phyloP scores from a whole-genome alignment of 2,797 vertebrate species.

The Eulemur rubriventer region DNA sequence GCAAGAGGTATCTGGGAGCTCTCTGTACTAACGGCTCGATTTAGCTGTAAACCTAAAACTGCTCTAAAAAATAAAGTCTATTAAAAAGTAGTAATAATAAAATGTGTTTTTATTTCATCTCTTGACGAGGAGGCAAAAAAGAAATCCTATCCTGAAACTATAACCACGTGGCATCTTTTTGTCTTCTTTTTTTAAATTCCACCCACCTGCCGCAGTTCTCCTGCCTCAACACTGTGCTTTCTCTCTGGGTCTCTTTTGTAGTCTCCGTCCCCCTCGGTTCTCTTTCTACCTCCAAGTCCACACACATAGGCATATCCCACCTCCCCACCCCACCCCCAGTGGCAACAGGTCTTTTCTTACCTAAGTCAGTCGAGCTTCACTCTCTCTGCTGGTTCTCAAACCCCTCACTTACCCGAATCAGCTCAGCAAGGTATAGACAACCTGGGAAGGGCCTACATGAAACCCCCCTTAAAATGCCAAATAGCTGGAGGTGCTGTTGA shows the following conservation, averaged over 20 bases:
- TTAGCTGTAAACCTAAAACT: background rate
- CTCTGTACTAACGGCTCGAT: background rate
- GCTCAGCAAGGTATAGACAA: background rate
- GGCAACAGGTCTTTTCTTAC: background rate
- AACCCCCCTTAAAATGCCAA: background rate
- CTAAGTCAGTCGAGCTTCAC: background rate
- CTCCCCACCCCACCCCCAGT: background rate
- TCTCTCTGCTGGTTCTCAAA: background rate
- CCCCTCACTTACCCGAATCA: too few relatives aligned
- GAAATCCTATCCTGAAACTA: background rate
- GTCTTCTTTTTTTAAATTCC: background rate
- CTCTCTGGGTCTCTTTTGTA: background rate
- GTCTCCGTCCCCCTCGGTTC: background rate
- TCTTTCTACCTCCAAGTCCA: background rate
- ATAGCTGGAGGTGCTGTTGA: background rate
- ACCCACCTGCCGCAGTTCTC: fast-evolving
- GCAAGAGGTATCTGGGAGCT: background rate
- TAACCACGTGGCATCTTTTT: background rate
- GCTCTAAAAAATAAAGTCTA: background rate
- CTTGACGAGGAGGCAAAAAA: background rate
- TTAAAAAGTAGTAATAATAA: background rate
- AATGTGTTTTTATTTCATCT: background rate
- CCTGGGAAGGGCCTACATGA: background rate
- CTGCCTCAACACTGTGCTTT: background rate
- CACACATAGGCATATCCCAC: background rate